Evolutionary conservation across 2,113 vertebrate genomes (phyloP).

Genomic region (Lophochroa leadbeateri): DNA sequence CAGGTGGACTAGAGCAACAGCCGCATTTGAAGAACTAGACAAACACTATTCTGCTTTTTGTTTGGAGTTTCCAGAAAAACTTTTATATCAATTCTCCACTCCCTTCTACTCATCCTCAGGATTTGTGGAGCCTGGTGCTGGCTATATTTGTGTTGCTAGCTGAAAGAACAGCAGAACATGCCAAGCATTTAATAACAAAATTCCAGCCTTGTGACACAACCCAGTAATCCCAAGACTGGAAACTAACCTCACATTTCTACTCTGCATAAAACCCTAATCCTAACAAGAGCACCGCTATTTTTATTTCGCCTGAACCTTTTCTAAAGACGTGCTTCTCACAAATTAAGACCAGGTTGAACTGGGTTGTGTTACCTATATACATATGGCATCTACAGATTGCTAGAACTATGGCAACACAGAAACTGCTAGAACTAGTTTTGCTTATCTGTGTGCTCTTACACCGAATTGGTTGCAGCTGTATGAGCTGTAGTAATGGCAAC

Average conservation of each 20-base stretch:
- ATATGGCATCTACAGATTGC: background rate
- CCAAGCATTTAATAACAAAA: conserved; percentile 66
- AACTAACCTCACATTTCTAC: conserved; percentile 26
- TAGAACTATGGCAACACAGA: background rate
- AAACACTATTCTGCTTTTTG: background rate
- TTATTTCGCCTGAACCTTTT: background rate
- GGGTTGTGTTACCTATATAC: background rate
- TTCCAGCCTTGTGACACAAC: conserved; percentile 66
- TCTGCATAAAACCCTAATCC: background rate
- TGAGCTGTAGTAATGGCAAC: background rate
- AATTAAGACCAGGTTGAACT: background rate
- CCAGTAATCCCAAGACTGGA: conserved; percentile 25
- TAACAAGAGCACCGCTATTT: background rate
- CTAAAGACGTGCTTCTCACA: background rate
- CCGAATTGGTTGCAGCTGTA: background rate
- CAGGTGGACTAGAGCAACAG: background rate
- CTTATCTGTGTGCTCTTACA: background rate
- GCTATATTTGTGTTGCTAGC: conserved; percentile 36
- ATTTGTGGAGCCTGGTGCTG: background rate
- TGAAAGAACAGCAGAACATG: conserved; percentile 51
- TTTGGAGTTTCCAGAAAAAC: background rate
- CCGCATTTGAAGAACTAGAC: background rate
- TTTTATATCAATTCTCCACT: background rate
- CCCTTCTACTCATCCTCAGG: background rate
- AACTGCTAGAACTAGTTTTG: background rate